These are phyloP conservation scores for Hypsopygia costalis DNA, from an alignment of 2,888 invertebrate species.

Conservation along the genomic window DNA sequence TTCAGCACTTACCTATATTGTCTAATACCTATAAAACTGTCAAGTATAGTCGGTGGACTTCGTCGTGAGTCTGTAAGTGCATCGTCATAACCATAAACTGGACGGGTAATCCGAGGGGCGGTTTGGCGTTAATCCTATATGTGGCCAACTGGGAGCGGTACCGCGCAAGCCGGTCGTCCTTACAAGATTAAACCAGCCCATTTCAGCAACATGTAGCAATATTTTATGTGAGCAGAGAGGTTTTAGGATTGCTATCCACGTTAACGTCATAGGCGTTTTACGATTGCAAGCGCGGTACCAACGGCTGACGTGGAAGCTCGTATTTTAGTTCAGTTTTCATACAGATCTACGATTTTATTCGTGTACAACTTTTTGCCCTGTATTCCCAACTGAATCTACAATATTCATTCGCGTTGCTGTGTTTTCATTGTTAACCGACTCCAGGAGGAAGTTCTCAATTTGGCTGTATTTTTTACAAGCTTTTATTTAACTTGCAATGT, in stretches of 20 bases:
- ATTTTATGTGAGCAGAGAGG: conserved; percentile 16
- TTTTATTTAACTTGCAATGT: too few relatives aligned
- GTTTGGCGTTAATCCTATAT: conserved; percentile 48
- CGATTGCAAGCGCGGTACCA: not conserved
- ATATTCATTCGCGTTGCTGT: not conserved
- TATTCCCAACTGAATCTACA: not conserved
- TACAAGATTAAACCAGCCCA: conserved; percentile 38
- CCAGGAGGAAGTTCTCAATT: too few relatives aligned
- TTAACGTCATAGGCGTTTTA: conserved; percentile 10
- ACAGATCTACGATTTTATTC: not conserved
- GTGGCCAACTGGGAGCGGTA: conserved; percentile 32
- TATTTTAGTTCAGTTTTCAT: not conserved
- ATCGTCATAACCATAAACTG: conserved; percentile 56
- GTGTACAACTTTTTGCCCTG: not conserved
- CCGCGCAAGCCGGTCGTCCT: conserved; percentile 22
- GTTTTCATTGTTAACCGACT: not conserved
- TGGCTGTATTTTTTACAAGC: too few relatives aligned
- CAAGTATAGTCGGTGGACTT: conserved; percentile 30
- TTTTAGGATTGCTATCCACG: conserved; percentile 10
- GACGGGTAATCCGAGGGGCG: conserved; percentile 36
- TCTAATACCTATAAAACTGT: conserved; percentile 46
- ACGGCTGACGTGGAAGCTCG: not conserved
- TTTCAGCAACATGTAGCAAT: conserved; percentile 26
- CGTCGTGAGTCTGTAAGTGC: conserved; percentile 43
- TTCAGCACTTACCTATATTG: conserved; percentile 30